Evolutionary conservation across 2,797 vertebrate species (phyloP), one percentile per base, ranked within the genome.

Genomic region (Ceyx erithaca): DNA sequence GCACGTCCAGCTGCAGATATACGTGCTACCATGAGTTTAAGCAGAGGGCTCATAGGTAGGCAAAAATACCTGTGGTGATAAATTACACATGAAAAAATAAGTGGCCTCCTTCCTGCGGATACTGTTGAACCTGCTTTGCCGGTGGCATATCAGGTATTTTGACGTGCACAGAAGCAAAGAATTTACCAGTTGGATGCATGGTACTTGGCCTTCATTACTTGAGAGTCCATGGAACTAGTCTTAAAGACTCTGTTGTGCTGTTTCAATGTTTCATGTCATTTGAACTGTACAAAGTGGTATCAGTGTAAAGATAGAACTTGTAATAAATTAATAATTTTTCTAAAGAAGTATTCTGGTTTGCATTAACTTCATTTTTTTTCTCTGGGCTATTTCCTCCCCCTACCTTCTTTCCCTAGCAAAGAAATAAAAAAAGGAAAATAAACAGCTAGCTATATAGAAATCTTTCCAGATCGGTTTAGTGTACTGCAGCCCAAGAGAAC

Each of bases 81-180:
- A 93, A 96, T 90, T 95, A 85, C n/a, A 2, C 89, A 80, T 76
- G 91, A 80, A 78, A 92, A 94, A 91, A 92, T 71, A 95, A 95
- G 92, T 88, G 83, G 57, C 59, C 95, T 95, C 95, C 95, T 96
- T 97, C 90, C 95, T 96, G 93, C 68, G 62, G 95, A 95, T 94
- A 90, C 85, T 90, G 70, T 94, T 82, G 61, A 81, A 87, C 40
- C 80, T 84, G 43, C 70, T 52, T 23, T 2, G 23, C 70, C 94
- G 91, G 77, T 76, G 71, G 69, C 75, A 80, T 80, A 88, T 76
- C 4, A 0, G 64, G 81, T 67, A 88, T 83, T 95, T 92, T 78
- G 35, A 76, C 72, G 88, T 54, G 69, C 79, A 93, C 66, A 67
- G 90, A 75, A 73, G 75, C 79, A 85, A 82, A 80, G 31, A 87